Base-by-base conservation (phyloP, 2,888 invertebrate species). In the Eupithecia vulgata region DNA sequence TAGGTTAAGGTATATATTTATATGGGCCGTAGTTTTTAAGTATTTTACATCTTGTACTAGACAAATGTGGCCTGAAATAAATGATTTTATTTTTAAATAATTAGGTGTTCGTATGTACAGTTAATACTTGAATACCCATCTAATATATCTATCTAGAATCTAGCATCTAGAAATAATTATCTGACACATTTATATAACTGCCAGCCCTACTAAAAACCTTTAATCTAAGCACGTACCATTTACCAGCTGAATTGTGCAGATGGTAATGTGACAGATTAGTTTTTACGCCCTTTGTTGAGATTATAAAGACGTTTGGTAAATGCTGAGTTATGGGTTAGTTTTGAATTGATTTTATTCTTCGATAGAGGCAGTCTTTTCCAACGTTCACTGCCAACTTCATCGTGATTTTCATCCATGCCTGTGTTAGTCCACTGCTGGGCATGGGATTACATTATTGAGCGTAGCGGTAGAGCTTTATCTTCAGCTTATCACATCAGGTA, bases 141-240 rank as follows among this genome's bases (percentile, higher is more conserved):
- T n/a, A n/a, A n/a, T n/a, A n/a, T n/a, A n/a, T n/a, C n/a, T n/a
- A n/a, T n/a, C n/a, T n/a, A n/a, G n/a, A n/a, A n/a, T n/a, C n/a
- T n/a, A n/a, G n/a, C n/a, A n/a, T n/a, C n/a, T n/a, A n/a, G n/a
- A n/a, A n/a, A n/a, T n/a, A n/a, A n/a, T n/a, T n/a, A n/a, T n/a
- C n/a, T n/a, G n/a, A n/a, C n/a, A n/a, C n/a, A n/a, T n/a, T n/a
- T n/a, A n/a, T n/a, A n/a, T 12, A 17, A 15, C 1, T 65, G 68
- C 73, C 79, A 85, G 82, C 84, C 87, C 88, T 89, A 89, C 90
- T 89, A 88, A 89, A 91, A 89, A 89, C 88, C 74, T 61, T 68
- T 72, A 75, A 75, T 70, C 70, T 72, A 45, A 52, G 68, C 72
- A 82, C 85, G 86, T 84, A 79, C 87, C 87, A 86, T 90, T 90